A percentile compares a stretch with the other conserved stretches of the same genome.
Evolutionary conservation across 2,797 vertebrate genomes (phyloP).

Genomic region (Pseudochirops corinnae): DNA sequence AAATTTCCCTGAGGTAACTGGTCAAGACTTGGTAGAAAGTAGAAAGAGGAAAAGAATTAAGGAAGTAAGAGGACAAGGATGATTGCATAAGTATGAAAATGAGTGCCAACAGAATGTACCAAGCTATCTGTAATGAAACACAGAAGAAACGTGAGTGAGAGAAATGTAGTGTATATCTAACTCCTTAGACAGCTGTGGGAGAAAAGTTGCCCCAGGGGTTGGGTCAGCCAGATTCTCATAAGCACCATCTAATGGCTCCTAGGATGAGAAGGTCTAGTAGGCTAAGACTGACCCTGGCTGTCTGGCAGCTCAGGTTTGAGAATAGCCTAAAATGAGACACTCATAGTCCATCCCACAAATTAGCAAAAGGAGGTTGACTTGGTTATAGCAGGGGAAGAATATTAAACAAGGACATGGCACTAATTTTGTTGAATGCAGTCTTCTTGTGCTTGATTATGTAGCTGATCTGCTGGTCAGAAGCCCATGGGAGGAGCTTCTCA

Average conservation of each 20-base stretch:
- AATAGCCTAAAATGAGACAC: not conserved
- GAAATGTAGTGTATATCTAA: not conserved
- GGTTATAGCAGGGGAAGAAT: not conserved
- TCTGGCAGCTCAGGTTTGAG: not conserved
- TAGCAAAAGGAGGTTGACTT: not conserved
- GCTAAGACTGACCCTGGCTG: not conserved
- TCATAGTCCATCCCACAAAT: not conserved
- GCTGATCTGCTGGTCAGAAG: not conserved
- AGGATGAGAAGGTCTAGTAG: not conserved
- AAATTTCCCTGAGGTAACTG: not conserved
- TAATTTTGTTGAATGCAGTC: not conserved
- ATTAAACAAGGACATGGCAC: not conserved
- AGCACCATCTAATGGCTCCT: not conserved
- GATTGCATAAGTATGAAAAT: not conserved
- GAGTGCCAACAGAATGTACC: not conserved
- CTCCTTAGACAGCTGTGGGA: not conserved
- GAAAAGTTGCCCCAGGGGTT: not conserved
- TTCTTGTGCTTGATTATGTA: not conserved
- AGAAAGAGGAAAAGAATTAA: constrained; percentile 12
- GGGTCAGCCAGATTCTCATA: not conserved
- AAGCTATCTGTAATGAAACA: not conserved
- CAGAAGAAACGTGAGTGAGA: not conserved
- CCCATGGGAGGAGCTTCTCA: not conserved
- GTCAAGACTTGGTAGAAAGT: not conserved
- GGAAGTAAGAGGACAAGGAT: not conserved